Percentiles rank a stretch among this genome's conserved stretches.
Evolutionary conservation across 2,113 vertebrate species (phyloP).

Genomic region (Muntiacus muntjak): DNA sequence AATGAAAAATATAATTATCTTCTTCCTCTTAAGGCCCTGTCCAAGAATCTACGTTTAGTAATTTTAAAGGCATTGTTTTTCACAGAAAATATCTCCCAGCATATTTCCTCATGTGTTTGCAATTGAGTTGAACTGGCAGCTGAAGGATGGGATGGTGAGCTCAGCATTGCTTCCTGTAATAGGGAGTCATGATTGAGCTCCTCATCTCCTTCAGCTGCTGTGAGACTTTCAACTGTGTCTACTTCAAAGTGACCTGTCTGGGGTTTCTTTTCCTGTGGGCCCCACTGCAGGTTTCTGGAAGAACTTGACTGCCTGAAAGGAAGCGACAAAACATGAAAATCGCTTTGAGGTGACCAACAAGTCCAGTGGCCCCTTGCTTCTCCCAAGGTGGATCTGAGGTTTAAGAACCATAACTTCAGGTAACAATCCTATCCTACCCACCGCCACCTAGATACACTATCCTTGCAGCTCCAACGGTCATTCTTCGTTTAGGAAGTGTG

Average conservation of each 20-base stretch:
- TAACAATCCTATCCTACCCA: slow-evolving; percentile 50
- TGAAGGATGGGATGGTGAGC: neutral
- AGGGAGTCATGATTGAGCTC: neutral
- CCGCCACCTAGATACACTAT: neutral
- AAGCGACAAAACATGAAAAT: slow-evolving; percentile 77
- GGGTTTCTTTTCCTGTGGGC: slow-evolving; percentile 27
- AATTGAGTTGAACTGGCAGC: neutral
- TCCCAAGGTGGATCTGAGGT: slow-evolving; percentile 61
- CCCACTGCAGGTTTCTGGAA: slow-evolving; percentile 68
- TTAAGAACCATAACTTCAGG: slow-evolving; percentile 73
- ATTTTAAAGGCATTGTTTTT: neutral
- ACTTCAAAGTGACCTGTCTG: neutral
- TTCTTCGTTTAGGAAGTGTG: slow-evolving; percentile 2
- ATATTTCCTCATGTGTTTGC: neutral
- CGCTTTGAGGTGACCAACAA: slow-evolving; percentile 71
- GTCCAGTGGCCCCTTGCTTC: slow-evolving; percentile 19
- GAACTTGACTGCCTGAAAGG: slow-evolving; percentile 51
- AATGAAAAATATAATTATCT: neutral
- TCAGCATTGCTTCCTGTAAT: neutral
- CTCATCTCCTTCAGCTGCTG: neutral
- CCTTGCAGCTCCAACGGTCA: neutral
- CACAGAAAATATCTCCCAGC: neutral
- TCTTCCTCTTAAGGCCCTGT: neutral
- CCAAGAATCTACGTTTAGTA: neutral
- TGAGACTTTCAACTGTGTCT: neutral